These are phyloP conservation scores for Agonopterix heracliana DNA, from an alignment of 2,888 invertebrate genomes.

Conservation along the genomic window DNA sequence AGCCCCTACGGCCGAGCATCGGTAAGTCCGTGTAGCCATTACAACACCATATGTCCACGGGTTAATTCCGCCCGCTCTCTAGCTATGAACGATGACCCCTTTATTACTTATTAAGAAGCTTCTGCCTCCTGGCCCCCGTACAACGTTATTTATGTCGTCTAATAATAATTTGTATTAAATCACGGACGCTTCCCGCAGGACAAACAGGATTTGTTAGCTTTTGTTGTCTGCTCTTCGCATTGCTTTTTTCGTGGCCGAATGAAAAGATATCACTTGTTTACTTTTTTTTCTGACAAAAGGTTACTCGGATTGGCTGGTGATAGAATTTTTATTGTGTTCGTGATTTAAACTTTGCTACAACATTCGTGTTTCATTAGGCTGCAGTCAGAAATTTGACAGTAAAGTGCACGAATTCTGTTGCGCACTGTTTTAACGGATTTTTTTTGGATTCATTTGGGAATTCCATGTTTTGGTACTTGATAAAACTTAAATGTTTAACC, in stretches of 20 bases:
- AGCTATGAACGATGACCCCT: conserved; percentile 70
- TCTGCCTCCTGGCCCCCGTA: conserved; percentile 48
- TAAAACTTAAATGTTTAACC: too few relatives aligned
- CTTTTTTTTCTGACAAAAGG: conserved; percentile 18
- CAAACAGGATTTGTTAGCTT: conserved; percentile 72
- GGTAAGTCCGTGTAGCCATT: conserved; percentile 5
- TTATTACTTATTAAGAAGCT: conserved; percentile 75
- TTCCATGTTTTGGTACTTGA: too few relatives aligned
- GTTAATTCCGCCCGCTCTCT: conserved; percentile 56
- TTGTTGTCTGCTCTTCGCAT: conserved; percentile 51
- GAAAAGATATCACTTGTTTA: conserved; percentile 37
- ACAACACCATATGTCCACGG: conserved; percentile 50
- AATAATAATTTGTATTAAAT: conserved; percentile 78
- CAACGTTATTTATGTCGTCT: conserved; percentile 73
- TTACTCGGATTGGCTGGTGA: conserved; percentile 7
- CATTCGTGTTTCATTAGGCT: conserved; percentile 30
- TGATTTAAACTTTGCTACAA: conserved; percentile 18
- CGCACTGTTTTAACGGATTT: neutral
- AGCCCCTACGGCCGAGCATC: neutral
- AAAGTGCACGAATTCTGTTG: conserved; percentile 12
- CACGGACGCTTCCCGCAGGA: conserved; percentile 65
- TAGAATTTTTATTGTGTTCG: conserved; percentile 16
- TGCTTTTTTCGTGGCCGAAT: conserved; percentile 30
- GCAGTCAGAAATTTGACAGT: conserved; percentile 23
- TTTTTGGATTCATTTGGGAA: too few relatives aligned